Evolutionary conservation across 2,888 invertebrate species (phyloP).

Genomic region (Thymelicus acteon): DNA sequence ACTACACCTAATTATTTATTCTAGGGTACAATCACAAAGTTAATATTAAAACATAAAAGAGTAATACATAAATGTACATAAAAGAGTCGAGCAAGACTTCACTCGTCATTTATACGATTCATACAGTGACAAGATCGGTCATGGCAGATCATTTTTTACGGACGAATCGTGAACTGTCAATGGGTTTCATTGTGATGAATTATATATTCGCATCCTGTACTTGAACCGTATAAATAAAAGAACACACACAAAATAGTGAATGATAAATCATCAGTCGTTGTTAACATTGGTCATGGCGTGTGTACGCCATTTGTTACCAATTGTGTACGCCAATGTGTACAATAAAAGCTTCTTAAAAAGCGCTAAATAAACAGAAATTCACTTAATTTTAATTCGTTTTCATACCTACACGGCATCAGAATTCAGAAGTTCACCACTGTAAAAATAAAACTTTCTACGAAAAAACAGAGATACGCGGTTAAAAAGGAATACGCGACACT

Average conservation of each 20-base stretch:
- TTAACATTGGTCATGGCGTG: conserved; percentile 38
- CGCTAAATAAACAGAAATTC: too few relatives aligned
- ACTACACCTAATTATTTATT: too few relatives aligned
- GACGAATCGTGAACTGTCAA: conserved; percentile 40
- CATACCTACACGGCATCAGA: too few relatives aligned
- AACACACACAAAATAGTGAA: conserved; percentile 45
- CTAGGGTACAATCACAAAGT: too few relatives aligned
- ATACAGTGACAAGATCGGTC: conserved; percentile 1
- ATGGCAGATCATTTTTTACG: conserved; percentile 49
- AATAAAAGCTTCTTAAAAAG: too few relatives aligned
- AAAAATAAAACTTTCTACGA: neutral
- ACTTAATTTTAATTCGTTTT: too few relatives aligned
- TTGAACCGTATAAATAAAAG: conserved; percentile 47
- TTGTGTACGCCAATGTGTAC: neutral
- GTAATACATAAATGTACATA: too few relatives aligned
- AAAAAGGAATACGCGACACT: conserved; percentile 9
- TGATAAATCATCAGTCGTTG: conserved; percentile 47
- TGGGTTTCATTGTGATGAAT: conserved; percentile 41
- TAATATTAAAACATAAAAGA: too few relatives aligned
- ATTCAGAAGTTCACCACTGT: too few relatives aligned
- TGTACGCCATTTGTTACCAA: too few relatives aligned
- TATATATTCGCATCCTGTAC: conserved; percentile 51
- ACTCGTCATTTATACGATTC: conserved; percentile 9
- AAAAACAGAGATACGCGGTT: neutral
- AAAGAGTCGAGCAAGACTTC: too few relatives aligned